Base-by-base conservation (phyloP, 1,140 invertebrate genomes). In the Zaprionus davidi region DNA sequence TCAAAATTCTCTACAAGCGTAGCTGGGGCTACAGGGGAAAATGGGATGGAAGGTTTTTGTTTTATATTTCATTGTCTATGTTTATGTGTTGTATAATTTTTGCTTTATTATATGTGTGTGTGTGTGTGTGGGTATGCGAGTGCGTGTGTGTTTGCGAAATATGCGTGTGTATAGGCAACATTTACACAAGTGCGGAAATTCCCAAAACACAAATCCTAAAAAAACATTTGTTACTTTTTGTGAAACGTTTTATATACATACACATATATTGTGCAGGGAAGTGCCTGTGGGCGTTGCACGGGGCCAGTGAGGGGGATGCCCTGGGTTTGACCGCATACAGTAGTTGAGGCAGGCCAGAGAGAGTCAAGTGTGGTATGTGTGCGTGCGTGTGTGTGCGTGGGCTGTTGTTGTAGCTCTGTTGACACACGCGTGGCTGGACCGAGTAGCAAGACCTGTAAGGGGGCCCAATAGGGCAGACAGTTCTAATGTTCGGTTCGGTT, bases 151-250 rank as follows among this genome's bases (percentile, higher is more conserved):
- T 66, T 68, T 68, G 83, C 71, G 79, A 71, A 34, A 56, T 67
- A 58, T 78, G 78, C 49, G 82, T 84, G 74, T 71, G 71, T 26
- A 51, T 72, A 57, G 72, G 68, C 55, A 78, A 80, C 85, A 90
- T 90, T 90, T 90, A 85, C 85, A 90, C 85, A 90, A 90, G 85
- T 90, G 85, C 85, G 90, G 73, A 90, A 90, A 85, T 90, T 90
- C 85, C 85, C 85, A 90, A 90, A 90, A 85, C 85, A 90, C 85
- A 90, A 90, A 90, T 90, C 85, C 85, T 90, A 90, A 90, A 90
- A 90, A 90, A 90, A 90, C 85, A 90, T 90, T 90, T 90, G 85
- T 90, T 90, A 85, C 85, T 90, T 90, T 90, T 90, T 90, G 71
- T 71, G 66, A 77, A 78, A 71, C 56, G 75, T 66, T 78, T 74